Evolutionary conservation across 1,140 invertebrate species (phyloP).

Genomic region (Calliphora vicina): DNA sequence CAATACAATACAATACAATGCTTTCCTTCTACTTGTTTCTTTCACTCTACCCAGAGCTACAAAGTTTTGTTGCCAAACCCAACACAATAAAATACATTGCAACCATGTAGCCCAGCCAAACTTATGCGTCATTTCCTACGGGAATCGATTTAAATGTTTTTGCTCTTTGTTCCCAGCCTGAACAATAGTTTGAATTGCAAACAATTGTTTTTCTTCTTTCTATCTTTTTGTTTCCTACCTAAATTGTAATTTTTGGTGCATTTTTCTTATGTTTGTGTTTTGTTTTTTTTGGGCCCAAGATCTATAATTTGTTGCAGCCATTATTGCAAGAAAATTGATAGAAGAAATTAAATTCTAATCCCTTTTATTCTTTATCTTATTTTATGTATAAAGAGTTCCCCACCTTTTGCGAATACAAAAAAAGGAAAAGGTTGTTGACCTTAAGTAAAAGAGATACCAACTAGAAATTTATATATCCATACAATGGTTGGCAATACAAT

Average conservation of each 20-base stretch:
- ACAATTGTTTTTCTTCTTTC: not conserved
- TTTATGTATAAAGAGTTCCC: not conserved
- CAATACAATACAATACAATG: too few species aligned
- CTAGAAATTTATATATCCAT: too few species aligned
- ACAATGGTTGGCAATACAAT: too few species aligned
- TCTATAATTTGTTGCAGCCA: constrained; percentile 13
- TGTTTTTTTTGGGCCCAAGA: not conserved
- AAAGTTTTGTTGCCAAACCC: not conserved
- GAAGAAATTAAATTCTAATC: not conserved
- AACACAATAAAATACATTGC: not conserved
- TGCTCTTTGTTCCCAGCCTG: not conserved
- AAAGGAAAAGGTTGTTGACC: too few species aligned
- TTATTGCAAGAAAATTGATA: not conserved
- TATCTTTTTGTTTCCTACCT: not conserved
- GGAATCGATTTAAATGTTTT: not conserved
- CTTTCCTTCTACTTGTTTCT: not conserved
- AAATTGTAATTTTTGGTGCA: not conserved
- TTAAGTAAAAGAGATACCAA: too few species aligned
- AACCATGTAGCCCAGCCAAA: not conserved
- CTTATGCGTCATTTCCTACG: constrained; percentile 8
- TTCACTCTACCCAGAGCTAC: not conserved
- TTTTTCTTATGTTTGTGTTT: too few species aligned
- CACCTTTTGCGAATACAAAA: too few species aligned
- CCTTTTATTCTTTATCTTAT: not conserved
- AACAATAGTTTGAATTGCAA: not conserved